A percentile compares a stretch with the other conserved stretches of the same genome.
phyloP scores from a whole-genome alignment of 2,888 invertebrate species.

The Brassicogethes aeneus region DNA sequence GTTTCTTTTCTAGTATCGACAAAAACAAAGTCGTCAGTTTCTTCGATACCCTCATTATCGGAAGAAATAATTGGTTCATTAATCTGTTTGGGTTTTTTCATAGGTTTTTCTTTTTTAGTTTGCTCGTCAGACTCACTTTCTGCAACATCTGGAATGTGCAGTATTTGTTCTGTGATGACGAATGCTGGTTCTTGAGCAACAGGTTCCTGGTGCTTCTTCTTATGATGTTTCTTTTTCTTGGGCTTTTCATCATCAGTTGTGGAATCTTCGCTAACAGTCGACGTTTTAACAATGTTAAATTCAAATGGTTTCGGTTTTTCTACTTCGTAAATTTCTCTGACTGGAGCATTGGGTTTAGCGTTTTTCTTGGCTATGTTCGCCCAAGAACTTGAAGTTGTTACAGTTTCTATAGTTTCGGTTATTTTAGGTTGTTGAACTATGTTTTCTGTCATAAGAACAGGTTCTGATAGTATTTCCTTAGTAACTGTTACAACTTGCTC shows the following conservation, averaged over 20 bases:
- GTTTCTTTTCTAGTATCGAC: no score
- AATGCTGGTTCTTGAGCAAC: not conserved
- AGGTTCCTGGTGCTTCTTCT: conserved; percentile 4
- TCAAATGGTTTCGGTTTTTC: not conserved
- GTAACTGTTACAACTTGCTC: no score
- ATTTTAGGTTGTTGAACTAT: no score
- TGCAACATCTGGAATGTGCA: conserved; percentile 3
- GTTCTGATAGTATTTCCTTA: no score
- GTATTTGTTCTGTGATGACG: conserved; percentile 5
- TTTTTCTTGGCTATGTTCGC: not conserved
- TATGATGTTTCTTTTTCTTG: conserved; percentile 11
- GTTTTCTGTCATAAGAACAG: no score
- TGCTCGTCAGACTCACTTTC: no score
- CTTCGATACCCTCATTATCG: no score
- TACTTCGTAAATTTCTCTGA: not conserved
- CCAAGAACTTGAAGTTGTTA: not conserved
- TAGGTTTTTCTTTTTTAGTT: no score
- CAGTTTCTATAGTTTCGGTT: no score
- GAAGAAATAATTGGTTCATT: no score
- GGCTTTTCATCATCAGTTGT: not conserved
- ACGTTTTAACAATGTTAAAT: not conserved
- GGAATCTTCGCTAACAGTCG: not conserved
- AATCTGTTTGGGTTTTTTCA: no score
- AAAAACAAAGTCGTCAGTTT: no score
- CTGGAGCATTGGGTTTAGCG: not conserved